Evolutionary conservation across 1,140 invertebrate species (phyloP).

Genomic region (Leptopilina boulardi): DNA sequence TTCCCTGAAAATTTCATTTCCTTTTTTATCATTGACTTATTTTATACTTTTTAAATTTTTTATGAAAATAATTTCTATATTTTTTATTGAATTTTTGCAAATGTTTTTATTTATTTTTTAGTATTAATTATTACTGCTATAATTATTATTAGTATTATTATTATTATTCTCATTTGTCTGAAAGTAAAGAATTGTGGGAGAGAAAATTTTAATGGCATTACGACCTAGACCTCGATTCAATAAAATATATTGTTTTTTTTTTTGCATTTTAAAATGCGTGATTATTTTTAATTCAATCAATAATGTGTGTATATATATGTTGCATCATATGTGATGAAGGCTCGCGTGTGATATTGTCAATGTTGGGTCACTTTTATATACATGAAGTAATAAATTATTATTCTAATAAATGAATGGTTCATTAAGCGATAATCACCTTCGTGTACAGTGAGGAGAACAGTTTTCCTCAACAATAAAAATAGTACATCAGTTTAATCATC

Average conservation of each 20-base stretch:
- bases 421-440: background rate
- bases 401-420: constrained; percentile 2
- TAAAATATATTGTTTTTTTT: background rate
- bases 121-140: no score
- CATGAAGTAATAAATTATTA: constrained; percentile 10
- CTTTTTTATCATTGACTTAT: no score
- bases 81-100: no score
- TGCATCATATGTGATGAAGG: constrained; percentile 24
- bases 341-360: constrained; percentile 5
- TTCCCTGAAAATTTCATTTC: no score
- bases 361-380: background rate
- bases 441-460: background rate
- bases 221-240: background rate
- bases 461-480: background rate
- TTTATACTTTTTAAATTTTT: no score
- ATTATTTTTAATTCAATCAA: constrained; percentile 25
- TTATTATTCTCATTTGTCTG: background rate
- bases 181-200: background rate
- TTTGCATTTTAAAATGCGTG: constrained; percentile 3
- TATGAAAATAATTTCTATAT: no score
- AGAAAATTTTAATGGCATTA: background rate
- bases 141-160: no score
- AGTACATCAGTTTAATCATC: background rate
- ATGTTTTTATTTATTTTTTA: no score
- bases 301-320: no score